Percentiles rank a stretch among this genome's conserved stretches.
These are phyloP conservation scores for Busseola fusca DNA, from an alignment of 2,888 invertebrate genomes.

Conservation along the genomic window DNA sequence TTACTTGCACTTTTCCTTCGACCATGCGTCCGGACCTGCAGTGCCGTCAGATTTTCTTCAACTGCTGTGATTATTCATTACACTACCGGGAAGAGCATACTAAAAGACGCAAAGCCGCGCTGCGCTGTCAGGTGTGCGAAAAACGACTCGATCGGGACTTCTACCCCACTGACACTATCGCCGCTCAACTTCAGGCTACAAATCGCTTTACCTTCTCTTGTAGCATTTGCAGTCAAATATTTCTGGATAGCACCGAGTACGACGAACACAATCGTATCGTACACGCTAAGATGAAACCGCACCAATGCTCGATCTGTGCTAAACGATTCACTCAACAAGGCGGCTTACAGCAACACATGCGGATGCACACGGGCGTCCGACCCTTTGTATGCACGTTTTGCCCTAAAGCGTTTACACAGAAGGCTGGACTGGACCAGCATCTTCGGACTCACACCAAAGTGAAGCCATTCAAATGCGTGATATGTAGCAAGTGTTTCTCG, in stretches of 20 bases:
- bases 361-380: slow-evolving; percentile 84
- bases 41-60: slow-evolving; percentile 83
- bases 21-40: slow-evolving; percentile 78
- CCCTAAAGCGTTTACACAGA: slow-evolving; percentile 84
- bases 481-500: slow-evolving; percentile 84
- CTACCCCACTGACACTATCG: slow-evolving; percentile 61
- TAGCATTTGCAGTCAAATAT: slow-evolving; percentile 76
- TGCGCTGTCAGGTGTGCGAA: slow-evolving; percentile 87
- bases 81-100: slow-evolving; percentile 86
- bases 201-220: slow-evolving; percentile 74
- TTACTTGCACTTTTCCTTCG: slow-evolving; percentile 83
- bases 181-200: slow-evolving; percentile 64
- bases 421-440: slow-evolving; percentile 85
- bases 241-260: slow-evolving; percentile 74
- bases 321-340: slow-evolving; percentile 86
- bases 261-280: slow-evolving; percentile 81
- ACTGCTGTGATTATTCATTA: slow-evolving; percentile 85
- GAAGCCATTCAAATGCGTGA: slow-evolving; percentile 84
- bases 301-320: slow-evolving; percentile 81
- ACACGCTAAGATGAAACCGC: slow-evolving; percentile 83
- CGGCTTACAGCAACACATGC: slow-evolving; percentile 85
- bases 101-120: slow-evolving; percentile 82
- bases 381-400: slow-evolving; percentile 84
- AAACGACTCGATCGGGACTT: slow-evolving; percentile 80
- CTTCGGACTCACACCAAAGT: slow-evolving; percentile 85